Conservation (phyloP, 2,888 invertebrate species). For the Cyaniris semiargus region DNA sequence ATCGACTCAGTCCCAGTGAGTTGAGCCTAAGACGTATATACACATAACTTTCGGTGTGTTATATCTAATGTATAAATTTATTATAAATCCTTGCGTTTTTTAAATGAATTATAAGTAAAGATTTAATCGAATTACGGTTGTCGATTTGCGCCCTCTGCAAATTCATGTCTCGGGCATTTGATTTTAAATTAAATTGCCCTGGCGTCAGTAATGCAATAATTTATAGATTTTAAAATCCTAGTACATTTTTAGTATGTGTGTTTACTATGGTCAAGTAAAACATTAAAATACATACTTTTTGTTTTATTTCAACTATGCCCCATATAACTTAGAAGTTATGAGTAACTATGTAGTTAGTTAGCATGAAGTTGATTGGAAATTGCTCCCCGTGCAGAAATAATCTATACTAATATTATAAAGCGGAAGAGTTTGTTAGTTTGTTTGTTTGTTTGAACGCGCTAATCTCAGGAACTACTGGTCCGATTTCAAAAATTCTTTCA, state of each 20-base stretch:
- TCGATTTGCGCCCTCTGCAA: background rate
- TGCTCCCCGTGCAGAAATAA: too few species aligned
- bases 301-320: background rate
- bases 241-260: slow-evolving; percentile 27
- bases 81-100: background rate
- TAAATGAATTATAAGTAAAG: background rate
- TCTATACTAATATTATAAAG: too few species aligned
- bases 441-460: too few species aligned
- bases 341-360: too few species aligned
- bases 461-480: too few species aligned
- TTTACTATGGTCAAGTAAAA: slow-evolving; percentile 26
- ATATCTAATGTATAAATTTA: background rate
- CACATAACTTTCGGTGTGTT: background rate
- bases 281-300: background rate
- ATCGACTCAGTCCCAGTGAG: too few species aligned
- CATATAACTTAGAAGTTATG: background rate
- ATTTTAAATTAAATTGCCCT: background rate
- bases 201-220: slow-evolving; percentile 20
- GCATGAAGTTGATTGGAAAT: too few species aligned
- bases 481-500: too few species aligned
- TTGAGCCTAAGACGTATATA: background rate
- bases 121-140: background rate
- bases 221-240: slow-evolving; percentile 13
- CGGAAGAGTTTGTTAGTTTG: too few species aligned
- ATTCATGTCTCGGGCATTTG: background rate